Evolutionary conservation across 1,140 invertebrate genomes (phyloP), one percentile per base, ranked within the genome.

Genomic region (Drosophila punjabiensis): DNA sequence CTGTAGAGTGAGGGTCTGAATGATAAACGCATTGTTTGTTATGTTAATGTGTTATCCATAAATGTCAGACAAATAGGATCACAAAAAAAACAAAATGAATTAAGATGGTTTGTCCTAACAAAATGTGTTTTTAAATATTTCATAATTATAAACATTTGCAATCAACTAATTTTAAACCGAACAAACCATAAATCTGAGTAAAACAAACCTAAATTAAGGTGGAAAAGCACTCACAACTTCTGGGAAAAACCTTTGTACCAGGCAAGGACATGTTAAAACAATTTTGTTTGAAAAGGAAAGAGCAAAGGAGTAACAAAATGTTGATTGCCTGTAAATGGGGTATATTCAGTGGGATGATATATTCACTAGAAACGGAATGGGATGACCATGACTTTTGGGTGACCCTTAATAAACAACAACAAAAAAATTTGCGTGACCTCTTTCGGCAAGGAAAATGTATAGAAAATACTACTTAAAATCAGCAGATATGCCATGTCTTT

Each of bases 211-310:
- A 56, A 16, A 37, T 16, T 10, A 11, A 4, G 33, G 1, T 3
- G 14, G 8, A 37, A 37, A 8, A 18, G 3, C 11, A 30, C 6
- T 3, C 30, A 3, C 18, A 2, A 56, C 24, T 37, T 56, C 9
- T 37, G 13, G 18, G 37, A 11, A 43, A 58, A 66, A 24, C 28
- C 55, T 41, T 41, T 59, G n/a, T 60, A 43, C 35, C 58, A 41
- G 20, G 35, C 56, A 63, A 58, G 52, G 33, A 56, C 45, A 59
- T 50, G n/a, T 9, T 30, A 35, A 60, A 58, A 50, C 35, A 56
- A 78, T 33, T 74, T 80, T 80, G 50, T n/a, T 18, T 65, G 58
- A 56, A 37, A 37, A 56, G 56, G 52, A 58, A 62, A 28, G 55
- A 65, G 16, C 30, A 45, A 55, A 33, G 37, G 8, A 16, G 32